phyloP scores from a whole-genome alignment of 2,888 invertebrate genomes.

The Rotaria socialis region DNA sequence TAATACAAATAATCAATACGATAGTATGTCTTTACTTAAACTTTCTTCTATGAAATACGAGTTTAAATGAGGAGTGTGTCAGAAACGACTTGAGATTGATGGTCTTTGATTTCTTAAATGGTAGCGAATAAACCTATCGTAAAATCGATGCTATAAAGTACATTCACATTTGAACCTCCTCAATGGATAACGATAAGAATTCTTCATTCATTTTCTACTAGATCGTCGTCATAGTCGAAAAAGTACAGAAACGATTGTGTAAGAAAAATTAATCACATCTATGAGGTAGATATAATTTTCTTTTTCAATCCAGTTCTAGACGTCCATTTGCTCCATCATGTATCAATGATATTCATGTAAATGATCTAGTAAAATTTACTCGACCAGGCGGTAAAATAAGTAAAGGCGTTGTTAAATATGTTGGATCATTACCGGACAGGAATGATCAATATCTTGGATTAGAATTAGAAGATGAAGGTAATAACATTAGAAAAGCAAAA shows the following conservation, averaged over 20 bases:
- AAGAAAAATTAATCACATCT: neutral
- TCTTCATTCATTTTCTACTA: neutral
- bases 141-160: too few relatives aligned
- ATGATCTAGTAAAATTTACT: constrained; percentile 58
- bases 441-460: constrained; percentile 57
- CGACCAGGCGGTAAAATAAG: constrained; percentile 57
- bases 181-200: too few relatives aligned
- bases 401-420: constrained; percentile 56
- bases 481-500: neutral
- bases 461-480: constrained; percentile 58
- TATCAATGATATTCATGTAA: constrained; percentile 54
- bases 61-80: too few relatives aligned
- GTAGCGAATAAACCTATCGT: too few relatives aligned
- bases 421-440: constrained; percentile 57
- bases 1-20: neutral
- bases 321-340: constrained; percentile 56
- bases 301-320: neutral
- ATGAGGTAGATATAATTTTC: neutral
- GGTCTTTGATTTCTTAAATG: too few relatives aligned
- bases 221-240: neutral
- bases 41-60: too few relatives aligned
- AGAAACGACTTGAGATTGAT: too few relatives aligned
- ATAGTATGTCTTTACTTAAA: neutral
- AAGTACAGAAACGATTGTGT: neutral
- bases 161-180: too few relatives aligned